Evolutionary conservation across 1,140 invertebrate genomes (phyloP).

Genomic region (Ectropis grisescens): DNA sequence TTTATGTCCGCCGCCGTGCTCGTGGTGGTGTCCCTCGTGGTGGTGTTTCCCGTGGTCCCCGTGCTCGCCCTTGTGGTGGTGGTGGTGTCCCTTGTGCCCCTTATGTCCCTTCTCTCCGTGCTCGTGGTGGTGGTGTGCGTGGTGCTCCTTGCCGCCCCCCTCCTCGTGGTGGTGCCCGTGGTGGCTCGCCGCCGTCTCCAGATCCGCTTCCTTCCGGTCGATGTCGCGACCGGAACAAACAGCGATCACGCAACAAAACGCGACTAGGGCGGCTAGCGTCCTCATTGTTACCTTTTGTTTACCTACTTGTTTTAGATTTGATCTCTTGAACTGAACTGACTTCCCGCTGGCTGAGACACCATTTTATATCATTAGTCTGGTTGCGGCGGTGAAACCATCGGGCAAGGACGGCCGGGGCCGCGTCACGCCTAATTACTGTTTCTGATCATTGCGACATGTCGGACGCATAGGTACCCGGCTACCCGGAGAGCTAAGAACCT

Average conservation of each 20-base stretch:
- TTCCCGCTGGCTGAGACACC: conserved; percentile 27
- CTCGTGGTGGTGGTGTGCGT: conserved; percentile 67
- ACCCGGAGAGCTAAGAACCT: no score
- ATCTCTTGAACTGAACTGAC: conserved; percentile 42
- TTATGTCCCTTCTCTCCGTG: conserved; percentile 72
- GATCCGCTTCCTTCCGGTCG: conserved; percentile 36
- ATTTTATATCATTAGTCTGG: conserved; percentile 63
- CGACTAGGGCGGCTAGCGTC: conserved; percentile 47
- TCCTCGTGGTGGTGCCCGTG: conserved; percentile 62
- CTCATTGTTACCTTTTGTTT: conserved; percentile 31
- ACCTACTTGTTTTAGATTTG: conserved; percentile 36
- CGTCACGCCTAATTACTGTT: conserved; percentile 45
- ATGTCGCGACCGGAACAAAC: conserved; percentile 37
- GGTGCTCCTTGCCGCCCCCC: conserved; percentile 70
- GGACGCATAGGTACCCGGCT: no score
- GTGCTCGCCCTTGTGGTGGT: conserved; percentile 76
- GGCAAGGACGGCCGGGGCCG: conserved; percentile 48
- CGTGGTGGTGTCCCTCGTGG: conserved; percentile 75
- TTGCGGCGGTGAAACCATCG: conserved; percentile 53
- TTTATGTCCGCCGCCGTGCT: conserved; percentile 76
- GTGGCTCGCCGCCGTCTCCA: conserved; percentile 64
- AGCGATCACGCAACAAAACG: conserved; percentile 39
- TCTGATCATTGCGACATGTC: conserved; percentile 36
- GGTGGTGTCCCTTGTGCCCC: conserved; percentile 72
- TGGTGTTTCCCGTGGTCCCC: conserved; percentile 77